Percentiles rank a stretch among this genome's conserved stretches.
phyloP scores from a whole-genome alignment of 2,888 invertebrate genomes.

The Trissolcus japonicus region DNA sequence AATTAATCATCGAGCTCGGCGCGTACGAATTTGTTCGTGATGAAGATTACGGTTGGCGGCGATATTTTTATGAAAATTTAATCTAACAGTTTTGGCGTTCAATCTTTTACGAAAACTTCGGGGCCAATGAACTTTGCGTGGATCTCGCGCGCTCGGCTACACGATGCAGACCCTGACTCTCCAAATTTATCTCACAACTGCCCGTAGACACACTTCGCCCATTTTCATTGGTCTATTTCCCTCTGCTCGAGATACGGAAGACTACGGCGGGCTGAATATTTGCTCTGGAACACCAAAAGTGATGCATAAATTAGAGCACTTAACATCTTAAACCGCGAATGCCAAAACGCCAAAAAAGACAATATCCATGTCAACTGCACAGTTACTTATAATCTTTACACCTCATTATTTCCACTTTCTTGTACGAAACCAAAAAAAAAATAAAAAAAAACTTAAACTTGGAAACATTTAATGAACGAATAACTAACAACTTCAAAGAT shows the following conservation, averaged over 20 bases:
- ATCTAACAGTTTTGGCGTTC: neutral
- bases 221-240: slow-evolving; percentile 57
- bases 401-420: too few relatives aligned
- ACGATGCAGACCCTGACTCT: slow-evolving; percentile 52
- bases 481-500: too few relatives aligned
- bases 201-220: slow-evolving; percentile 51
- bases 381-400: slow-evolving; percentile 26
- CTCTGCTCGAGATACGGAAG: slow-evolving; percentile 39
- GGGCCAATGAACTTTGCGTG: slow-evolving; percentile 56
- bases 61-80: too few relatives aligned
- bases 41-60: too few relatives aligned
- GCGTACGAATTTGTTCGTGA: too few relatives aligned
- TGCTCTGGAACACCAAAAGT: slow-evolving; percentile 34
- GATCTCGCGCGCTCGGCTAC: slow-evolving; percentile 24
- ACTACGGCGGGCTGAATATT: slow-evolving; percentile 27
- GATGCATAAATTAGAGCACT: slow-evolving; percentile 50
- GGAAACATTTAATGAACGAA: too few relatives aligned
- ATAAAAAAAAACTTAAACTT: too few relatives aligned
- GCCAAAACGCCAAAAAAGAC: slow-evolving; percentile 20
- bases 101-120: slow-evolving; percentile 34
- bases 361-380: slow-evolving; percentile 1
- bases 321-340: slow-evolving; percentile 36
- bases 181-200: slow-evolving; percentile 56
- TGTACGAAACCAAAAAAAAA: too few relatives aligned
- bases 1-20: too few relatives aligned